Base-by-base conservation (phyloP, 2,888 invertebrate genomes). In the Nemurella pictetii region DNA sequence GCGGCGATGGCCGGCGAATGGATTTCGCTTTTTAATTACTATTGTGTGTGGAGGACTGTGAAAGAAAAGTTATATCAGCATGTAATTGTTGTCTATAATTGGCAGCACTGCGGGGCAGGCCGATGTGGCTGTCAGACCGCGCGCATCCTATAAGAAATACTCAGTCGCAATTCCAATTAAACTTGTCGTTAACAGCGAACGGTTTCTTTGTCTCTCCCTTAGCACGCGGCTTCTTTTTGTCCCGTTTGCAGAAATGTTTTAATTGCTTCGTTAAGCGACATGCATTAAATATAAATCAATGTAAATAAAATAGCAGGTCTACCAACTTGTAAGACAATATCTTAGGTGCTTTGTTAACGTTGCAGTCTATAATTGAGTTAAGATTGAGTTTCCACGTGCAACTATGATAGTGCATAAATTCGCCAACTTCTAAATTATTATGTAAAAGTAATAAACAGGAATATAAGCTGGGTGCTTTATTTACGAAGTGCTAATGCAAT, bases 381-480 rank as follows among this genome's bases (percentile, higher is more conserved):
- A 55, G 20, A 55, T 55, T 55, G 55, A 55, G 55, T 55, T 55
- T 55, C 55, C 55, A 20, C 9, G 1, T 55, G 20, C 15, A 55
- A 55, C 55, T 55, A 55, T 55, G 55, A 55, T 55, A 55, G 55
- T 55, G 55, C 30, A 78, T 78, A 20, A 78, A 78, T 30, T 30
- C 15, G 15, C 28, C 30, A 28, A 78, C 29, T 78, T 7, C 25
- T 78, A n/a, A 29, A 78, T 78, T 78, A 78, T 78, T 78, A n/a
- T 78, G 30, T 78, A 15, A 78, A 78, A 29, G 15, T 78, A 78
- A 78, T 78, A 78, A 30, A 78, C 29, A 78, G n/a, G 78, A 78
- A 28, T 78, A 78, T 15, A 78, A n/a, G 30, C 15, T 1, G 20
- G 9, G 55, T 55, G 55, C 9, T 3, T 55, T 55, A 55, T 55